Evolutionary conservation across 2,797 vertebrate species (phyloP), one percentile per base, ranked within the genome.

Genomic region (Gymnoscopelus microlampas): DNA sequence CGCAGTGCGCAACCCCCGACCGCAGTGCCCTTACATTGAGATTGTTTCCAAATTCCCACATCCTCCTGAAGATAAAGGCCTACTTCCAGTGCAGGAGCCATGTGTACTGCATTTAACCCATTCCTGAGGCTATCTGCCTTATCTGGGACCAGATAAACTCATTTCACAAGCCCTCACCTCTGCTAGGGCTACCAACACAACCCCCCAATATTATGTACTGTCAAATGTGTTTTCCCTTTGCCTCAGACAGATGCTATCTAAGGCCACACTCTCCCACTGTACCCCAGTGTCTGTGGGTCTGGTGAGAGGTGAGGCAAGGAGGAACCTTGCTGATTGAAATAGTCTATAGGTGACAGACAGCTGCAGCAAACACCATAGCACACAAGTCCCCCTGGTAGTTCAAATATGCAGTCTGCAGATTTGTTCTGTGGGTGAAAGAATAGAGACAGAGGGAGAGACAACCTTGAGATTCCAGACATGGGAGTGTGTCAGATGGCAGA

Each of bases 121-220:
- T 84, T 91, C 83, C 83, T 83, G 63, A 71, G 84, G 79, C 87
- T 85, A 83, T 89, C 87, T 85, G 75, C 72, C 85, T 93, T 91
- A 93, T 93, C 92, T 83, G 78, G 55, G 12, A 80, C 77, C 77
- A 90, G 90, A 93, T 92, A 91, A 91, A 85, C 77, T 84, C 63
- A 83, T 88, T 89, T 92, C 87, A 88, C 88, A 88, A 84, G 53
- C 79, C 82, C 59, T 90, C 88, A 85, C 84, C 85, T 89, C 78
- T 8, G 10, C 81, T 19, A 1, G 32, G 32, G 81, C 85, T 83
- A 84, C 87, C 82, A 74, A 68, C 50, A 60, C 72, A 48, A 84
- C 60, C 56, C 26, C 53, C 47, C 51, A 26, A 26, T 1, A 39
- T 66, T 70, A 69, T 39, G 29, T 63, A 65, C 60, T 63, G 73